Conservation (phyloP, 2,113 vertebrate species). For the Cebidichthys violaceus region DNA sequence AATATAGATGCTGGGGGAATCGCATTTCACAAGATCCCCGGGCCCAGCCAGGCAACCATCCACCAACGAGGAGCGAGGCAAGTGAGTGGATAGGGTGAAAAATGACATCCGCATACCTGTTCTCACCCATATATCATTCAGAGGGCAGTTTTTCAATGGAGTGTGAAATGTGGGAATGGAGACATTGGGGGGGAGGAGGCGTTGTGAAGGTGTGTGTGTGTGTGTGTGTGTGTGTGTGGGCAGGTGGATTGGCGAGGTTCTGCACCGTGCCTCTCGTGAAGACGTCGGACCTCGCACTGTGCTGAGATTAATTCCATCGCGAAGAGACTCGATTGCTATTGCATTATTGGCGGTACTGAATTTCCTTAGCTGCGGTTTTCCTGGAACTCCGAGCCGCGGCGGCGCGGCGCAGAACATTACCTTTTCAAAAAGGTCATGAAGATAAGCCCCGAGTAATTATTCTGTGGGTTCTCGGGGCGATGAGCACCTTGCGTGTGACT, state of each 20-base stretch:
- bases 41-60: constrained; percentile 4
- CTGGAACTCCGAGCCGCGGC: constrained; percentile 7
- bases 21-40: constrained; percentile 68
- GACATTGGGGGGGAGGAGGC: constrained; percentile 50
- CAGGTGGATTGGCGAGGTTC: constrained; percentile 4
- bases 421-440: constrained; percentile 65
- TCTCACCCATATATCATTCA: constrained; percentile 77
- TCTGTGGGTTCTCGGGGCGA: constrained; percentile 51
- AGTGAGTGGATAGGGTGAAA: constrained; percentile 67
- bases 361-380: constrained; percentile 41
- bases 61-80: constrained; percentile 16
- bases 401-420: constrained; percentile 20
- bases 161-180: constrained; percentile 67
- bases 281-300: background rate
- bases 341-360: constrained; percentile 33
- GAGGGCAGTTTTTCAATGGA: constrained; percentile 52
- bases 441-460: constrained; percentile 67
- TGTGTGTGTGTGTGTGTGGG: constrained; percentile 16
- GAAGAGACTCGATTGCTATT: constrained; percentile 33
- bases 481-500: constrained; percentile 53
- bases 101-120: constrained; percentile 69
- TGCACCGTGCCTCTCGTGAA: constrained; percentile 7
- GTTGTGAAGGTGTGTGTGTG: constrained; percentile 21
- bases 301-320: constrained; percentile 22
- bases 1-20: constrained; percentile 70